Evolutionary conservation across 2,888 invertebrate genomes (phyloP).

Genomic region (Smittia sp.): DNA sequence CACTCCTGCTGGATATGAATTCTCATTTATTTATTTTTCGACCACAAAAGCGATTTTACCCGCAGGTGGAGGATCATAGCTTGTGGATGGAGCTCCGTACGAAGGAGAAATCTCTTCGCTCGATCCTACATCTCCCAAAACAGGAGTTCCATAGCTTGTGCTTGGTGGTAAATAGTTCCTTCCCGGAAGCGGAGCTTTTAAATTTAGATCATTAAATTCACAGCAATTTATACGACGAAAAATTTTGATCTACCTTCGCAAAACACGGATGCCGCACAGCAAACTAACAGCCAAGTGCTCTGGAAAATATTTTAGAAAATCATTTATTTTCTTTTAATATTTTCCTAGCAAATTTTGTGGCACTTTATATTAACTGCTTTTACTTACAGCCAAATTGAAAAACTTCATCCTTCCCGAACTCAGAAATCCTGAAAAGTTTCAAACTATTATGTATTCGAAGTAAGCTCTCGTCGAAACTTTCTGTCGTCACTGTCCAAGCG

Average conservation of each 20-base stretch:
- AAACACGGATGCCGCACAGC: too few species aligned
- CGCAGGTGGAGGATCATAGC: slow-evolving; percentile 28
- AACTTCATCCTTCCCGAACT: slow-evolving; percentile 22
- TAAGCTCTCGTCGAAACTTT: too few species aligned
- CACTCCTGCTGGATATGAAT: background rate
- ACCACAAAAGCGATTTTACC: too few species aligned
- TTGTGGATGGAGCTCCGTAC: background rate
- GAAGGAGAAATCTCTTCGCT: background rate
- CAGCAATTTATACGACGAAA: too few species aligned
- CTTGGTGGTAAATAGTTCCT: slow-evolving; percentile 35
- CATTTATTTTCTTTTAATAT: too few species aligned
- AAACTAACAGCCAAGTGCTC: too few species aligned
- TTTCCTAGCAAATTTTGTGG: background rate
- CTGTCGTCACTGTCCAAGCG: too few species aligned
- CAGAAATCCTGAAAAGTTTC: too few species aligned
- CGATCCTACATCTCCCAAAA: background rate
- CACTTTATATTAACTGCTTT: background rate
- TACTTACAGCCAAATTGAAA: slow-evolving; percentile 8
- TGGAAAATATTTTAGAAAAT: too few species aligned
- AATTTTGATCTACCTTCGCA: too few species aligned
- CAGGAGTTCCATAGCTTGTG: slow-evolving; percentile 37
- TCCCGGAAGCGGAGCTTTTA: slow-evolving; percentile 24
- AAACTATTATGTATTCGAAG: too few species aligned
- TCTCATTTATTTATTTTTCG: too few species aligned
- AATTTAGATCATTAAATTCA: background rate